A percentile compares a stretch with the other conserved stretches of the same genome.
These are phyloP conservation scores for Colletes gigas DNA, from an alignment of 1,140 invertebrate genomes.

Conservation along the genomic window DNA sequence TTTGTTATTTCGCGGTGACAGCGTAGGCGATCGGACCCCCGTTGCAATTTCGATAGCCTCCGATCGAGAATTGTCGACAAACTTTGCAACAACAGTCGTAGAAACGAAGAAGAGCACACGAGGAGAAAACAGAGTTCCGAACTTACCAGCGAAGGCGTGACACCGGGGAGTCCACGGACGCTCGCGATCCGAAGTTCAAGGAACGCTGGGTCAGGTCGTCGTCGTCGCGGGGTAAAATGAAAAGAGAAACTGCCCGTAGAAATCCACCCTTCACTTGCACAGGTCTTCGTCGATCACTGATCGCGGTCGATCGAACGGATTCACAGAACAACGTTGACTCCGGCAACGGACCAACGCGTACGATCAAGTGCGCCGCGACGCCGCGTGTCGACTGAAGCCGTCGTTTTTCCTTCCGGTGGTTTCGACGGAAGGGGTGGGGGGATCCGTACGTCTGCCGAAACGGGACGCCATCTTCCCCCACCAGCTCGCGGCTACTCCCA, in stretches of 20 bases:
- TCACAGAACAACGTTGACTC: not conserved
- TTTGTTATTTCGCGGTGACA: no score
- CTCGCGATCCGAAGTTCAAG: slow-evolving; percentile 15
- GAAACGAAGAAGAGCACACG: not conserved
- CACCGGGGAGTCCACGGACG: not conserved
- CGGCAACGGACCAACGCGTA: not conserved
- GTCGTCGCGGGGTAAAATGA: not conserved
- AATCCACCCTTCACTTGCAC: slow-evolving; percentile 12
- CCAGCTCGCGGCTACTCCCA: not conserved
- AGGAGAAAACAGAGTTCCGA: not conserved
- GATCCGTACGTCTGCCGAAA: slow-evolving; percentile 52
- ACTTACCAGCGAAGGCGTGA: slow-evolving; percentile 7
- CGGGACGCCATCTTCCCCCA: slow-evolving; percentile 19
- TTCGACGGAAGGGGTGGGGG: slow-evolving; percentile 44
- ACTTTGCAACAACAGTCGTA: not conserved
- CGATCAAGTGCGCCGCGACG: slow-evolving; percentile 64
- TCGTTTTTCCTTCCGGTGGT: slow-evolving; percentile 37
- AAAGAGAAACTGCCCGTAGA: not conserved
- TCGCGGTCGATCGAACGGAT: not conserved
- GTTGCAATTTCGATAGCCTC: no score
- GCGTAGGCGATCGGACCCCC: no score
- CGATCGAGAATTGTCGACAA: not conserved
- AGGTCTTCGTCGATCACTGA: not conserved
- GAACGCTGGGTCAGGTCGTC: not conserved
- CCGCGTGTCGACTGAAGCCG: slow-evolving; percentile 74